Conservation (phyloP, 2,888 invertebrate genomes). For the Callosobruchus maculatus region DNA sequence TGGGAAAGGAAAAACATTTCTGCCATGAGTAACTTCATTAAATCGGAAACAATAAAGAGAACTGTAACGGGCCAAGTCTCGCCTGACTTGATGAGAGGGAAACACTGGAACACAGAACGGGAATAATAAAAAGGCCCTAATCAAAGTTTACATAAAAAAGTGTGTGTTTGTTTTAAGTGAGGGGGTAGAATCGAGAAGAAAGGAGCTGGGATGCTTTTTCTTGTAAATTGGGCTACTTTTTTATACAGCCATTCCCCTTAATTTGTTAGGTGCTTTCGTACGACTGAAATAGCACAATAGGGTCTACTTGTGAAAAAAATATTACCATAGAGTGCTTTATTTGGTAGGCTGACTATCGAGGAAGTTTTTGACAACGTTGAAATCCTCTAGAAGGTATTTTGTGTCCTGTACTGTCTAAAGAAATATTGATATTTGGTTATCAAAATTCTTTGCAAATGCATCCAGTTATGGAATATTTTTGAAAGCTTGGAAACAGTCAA, state of each 20-base stretch:
- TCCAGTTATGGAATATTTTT: too few relatives aligned
- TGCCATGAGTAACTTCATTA: conserved; percentile 36
- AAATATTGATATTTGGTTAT: too few relatives aligned
- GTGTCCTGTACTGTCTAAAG: too few relatives aligned
- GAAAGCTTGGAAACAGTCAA: too few relatives aligned
- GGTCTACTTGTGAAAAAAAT: not conserved
- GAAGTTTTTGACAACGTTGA: not conserved
- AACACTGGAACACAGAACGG: conserved; percentile 3
- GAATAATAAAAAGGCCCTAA: conserved; percentile 12
- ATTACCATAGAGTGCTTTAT: not conserved
- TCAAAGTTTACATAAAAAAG: conserved; percentile 18
- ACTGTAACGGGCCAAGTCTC: conserved; percentile 31
- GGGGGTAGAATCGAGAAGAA: not conserved
- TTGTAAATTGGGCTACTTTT: not conserved
- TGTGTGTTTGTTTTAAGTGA: not conserved
- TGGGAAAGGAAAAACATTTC: conserved; percentile 22
- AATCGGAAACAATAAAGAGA: conserved; percentile 40
- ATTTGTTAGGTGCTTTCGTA: not conserved
- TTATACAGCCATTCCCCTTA: not conserved
- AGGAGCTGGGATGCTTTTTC: not conserved
- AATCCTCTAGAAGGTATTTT: too few relatives aligned
- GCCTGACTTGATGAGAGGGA: conserved; percentile 19
- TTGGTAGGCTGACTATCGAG: not conserved
- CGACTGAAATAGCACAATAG: not conserved
- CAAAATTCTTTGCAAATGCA: too few relatives aligned